A percentile compares a stretch with the other conserved stretches of the same genome.
These are phyloP conservation scores for Anthoscopus minutus DNA, from an alignment of 2,113 vertebrate genomes.

Conservation along the genomic window DNA sequence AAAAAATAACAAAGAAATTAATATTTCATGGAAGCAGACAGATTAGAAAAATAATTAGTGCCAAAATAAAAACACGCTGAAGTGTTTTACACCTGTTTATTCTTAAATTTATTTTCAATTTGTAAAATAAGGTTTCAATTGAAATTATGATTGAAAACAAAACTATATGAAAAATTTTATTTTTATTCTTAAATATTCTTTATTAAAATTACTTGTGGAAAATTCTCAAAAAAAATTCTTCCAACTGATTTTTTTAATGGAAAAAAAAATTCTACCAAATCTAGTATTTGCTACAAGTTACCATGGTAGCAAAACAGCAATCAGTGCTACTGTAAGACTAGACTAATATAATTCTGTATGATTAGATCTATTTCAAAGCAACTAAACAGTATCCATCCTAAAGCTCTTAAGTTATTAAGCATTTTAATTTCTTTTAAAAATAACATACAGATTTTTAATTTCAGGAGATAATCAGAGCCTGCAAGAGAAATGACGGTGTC, in stretches of 20 bases:
- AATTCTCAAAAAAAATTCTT: background rate
- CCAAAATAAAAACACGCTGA: background rate
- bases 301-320: conserved; percentile 17
- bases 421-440: background rate
- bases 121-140: background rate
- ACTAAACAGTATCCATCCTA: background rate
- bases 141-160: background rate
- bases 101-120: background rate
- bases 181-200: background rate
- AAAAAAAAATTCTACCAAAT: background rate
- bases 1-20: background rate
- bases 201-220: background rate
- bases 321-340: background rate
- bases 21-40: background rate
- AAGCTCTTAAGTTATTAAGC: background rate
- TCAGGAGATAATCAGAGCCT: background rate
- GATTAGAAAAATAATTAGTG: background rate
- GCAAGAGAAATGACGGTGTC: rapidly evolving
- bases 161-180: background rate
- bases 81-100: background rate
- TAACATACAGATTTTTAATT: background rate
- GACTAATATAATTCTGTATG: background rate
- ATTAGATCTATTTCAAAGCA: background rate
- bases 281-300: background rate
- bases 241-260: background rate